These are phyloP conservation scores for Caenorhabditis becei DNA, from an alignment of 2,888 invertebrate species.

Conservation along the genomic window DNA sequence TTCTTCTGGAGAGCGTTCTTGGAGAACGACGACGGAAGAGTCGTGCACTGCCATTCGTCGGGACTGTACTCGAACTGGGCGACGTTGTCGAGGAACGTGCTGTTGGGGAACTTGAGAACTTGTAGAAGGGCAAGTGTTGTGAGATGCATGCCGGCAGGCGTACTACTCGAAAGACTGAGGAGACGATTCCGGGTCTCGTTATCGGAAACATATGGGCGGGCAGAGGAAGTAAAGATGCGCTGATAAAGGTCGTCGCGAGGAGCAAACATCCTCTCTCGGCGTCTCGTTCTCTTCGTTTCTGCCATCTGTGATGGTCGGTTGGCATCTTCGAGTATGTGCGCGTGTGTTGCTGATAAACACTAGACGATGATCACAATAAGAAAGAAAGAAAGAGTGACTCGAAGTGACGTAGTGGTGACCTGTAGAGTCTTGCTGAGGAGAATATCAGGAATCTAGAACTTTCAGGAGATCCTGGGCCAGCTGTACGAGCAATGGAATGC, in stretches of 20 bases:
- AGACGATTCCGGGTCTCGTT: slow-evolving; percentile 1
- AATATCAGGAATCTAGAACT: too few species aligned
- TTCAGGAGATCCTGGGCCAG: too few species aligned
- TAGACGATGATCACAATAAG: background rate
- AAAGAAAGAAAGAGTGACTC: background rate
- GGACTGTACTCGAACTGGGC: background rate
- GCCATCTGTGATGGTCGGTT: background rate
- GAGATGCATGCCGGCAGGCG: slow-evolving; percentile 10
- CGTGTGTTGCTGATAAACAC: background rate
- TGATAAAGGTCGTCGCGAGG: slow-evolving; percentile 21
- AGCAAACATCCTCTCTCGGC: slow-evolving; percentile 22
- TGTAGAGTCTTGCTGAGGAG: too few species aligned
- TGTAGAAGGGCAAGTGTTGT: slow-evolving; percentile 19
- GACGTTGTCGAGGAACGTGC: background rate
- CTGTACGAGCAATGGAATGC: too few species aligned
- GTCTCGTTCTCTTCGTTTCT: background rate
- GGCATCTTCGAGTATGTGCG: background rate
- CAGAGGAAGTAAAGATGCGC: slow-evolving; percentile 22
- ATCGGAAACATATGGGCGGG: slow-evolving; percentile 20
- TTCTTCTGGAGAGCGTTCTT: background rate
- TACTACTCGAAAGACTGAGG: background rate
- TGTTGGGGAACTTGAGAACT: slow-evolving; percentile 2
- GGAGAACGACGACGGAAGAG: background rate
- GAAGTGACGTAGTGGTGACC: background rate
- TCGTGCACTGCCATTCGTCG: slow-evolving; percentile 6